Evolutionary conservation across 2,888 invertebrate genomes (phyloP).

Genomic region (Sinotaia quadrata): DNA sequence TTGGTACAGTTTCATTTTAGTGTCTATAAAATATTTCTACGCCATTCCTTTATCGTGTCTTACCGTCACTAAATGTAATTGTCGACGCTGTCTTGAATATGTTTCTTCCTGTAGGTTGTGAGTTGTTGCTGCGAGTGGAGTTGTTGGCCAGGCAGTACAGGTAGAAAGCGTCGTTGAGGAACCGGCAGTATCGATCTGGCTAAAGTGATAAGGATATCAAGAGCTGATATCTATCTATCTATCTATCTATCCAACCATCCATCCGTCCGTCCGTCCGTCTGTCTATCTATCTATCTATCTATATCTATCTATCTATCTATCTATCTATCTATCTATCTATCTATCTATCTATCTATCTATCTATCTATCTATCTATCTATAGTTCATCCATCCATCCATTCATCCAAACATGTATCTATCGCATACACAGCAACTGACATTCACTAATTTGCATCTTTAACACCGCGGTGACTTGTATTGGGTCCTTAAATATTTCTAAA

Average conservation of each 20-base stretch:
- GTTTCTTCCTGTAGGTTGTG: slow-evolving; percentile 32
- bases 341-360: not conserved
- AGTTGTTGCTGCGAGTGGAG: slow-evolving; percentile 24
- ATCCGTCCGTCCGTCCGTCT: not conserved
- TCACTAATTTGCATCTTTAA: not conserved
- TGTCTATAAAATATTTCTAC: too few species aligned
- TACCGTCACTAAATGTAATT: slow-evolving; percentile 42
- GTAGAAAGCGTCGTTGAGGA: slow-evolving; percentile 53
- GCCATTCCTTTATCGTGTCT: too few species aligned
- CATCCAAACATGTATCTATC: too few species aligned
- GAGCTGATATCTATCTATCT: not conserved
- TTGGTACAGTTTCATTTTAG: too few species aligned
- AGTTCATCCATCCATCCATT: not conserved
- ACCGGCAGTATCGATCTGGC: slow-evolving; percentile 53
- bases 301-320: slow-evolving; percentile 11
- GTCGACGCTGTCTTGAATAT: slow-evolving; percentile 37
- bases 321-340: slow-evolving; percentile 9
- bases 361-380: not conserved
- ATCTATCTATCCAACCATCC: not conserved
- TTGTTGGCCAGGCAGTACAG: slow-evolving; percentile 45
- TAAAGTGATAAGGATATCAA: slow-evolving; percentile 11
- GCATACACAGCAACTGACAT: not conserved
- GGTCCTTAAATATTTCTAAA: too few species aligned
- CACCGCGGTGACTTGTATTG: too few species aligned
- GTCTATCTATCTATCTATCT: not conserved